phyloP scores from a whole-genome alignment of 2,888 invertebrate genomes.

The Girardia tigrina region DNA sequence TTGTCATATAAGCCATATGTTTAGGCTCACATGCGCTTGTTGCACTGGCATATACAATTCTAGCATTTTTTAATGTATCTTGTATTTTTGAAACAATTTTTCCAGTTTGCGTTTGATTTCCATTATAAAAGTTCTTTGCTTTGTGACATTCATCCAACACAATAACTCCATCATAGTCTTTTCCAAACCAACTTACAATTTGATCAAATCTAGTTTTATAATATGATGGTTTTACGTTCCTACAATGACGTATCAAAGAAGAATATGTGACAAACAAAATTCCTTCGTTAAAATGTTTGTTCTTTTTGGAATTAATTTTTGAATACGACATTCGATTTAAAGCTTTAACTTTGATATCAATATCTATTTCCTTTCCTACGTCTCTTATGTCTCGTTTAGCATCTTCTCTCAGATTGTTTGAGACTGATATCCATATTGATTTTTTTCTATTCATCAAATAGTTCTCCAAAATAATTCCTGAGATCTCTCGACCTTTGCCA shows the following conservation, averaged over 20 bases:
- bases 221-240: constrained; percentile 61
- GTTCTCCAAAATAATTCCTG: constrained; percentile 93
- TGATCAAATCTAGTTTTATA: constrained; percentile 87
- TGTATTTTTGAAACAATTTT: constrained; percentile 82
- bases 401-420: constrained; percentile 92
- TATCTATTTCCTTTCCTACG: too few species aligned
- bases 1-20: constrained; percentile 99
- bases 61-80: constrained; percentile 73
- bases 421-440: constrained; percentile 95
- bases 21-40: constrained; percentile 79
- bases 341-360: too few species aligned
- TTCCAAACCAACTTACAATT: constrained; percentile 83
- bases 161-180: constrained; percentile 80
- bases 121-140: constrained; percentile 89
- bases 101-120: constrained; percentile 91
- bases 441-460: constrained; percentile 78
- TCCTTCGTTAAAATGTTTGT: constrained; percentile 79
- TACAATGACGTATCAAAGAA: constrained; percentile 89
- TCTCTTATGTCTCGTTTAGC: constrained; percentile 86
- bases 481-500: constrained; percentile 90
- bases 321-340: too few species aligned
- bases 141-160: constrained; percentile 98
- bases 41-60: constrained; percentile 50
- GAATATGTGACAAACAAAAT: constrained; percentile 96
- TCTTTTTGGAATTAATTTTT: constrained; percentile 79